Evolutionary conservation across 2,797 vertebrate genomes (phyloP).

Genomic region (Trematomus bernacchii): DNA sequence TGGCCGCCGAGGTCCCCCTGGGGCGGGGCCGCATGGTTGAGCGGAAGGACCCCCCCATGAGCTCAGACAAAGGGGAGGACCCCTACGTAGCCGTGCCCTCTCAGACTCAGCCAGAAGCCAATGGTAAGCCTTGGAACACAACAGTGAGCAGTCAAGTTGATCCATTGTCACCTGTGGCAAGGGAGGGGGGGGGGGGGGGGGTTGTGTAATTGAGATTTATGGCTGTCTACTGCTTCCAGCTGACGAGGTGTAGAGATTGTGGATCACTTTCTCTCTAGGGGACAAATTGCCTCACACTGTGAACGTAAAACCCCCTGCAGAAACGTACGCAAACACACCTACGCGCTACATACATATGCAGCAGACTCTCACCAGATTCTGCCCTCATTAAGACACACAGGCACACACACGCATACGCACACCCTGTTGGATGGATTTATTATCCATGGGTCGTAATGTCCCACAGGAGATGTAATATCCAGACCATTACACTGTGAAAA

Average conservation of each 20-base stretch:
- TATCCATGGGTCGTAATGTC: conserved; percentile 75
- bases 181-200: conserved; percentile 44
- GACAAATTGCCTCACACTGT: conserved; percentile 72
- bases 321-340: conserved; percentile 45
- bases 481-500: conserved; percentile 80
- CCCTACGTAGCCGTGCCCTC: conserved; percentile 95
- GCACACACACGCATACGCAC: conserved; percentile 12
- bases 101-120: conserved; percentile 96
- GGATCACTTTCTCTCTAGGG: conserved; percentile 69
- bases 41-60: conserved; percentile 90
- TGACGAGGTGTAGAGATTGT: conserved; percentile 72
- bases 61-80: conserved; percentile 93
- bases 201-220: conserved; percentile 80
- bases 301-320: conserved; percentile 48
- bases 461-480: conserved; percentile 83
- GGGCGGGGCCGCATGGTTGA: conserved; percentile 92
- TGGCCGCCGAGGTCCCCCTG: conserved; percentile 87
- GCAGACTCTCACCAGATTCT: conserved; percentile 37
- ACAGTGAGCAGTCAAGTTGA: conserved; percentile 70
- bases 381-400: conserved; percentile 42
- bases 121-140: conserved; percentile 99
- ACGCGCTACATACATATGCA: conserved; percentile 26
- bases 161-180: conserved; percentile 83
- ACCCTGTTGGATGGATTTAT: conserved; percentile 75
- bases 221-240: conserved; percentile 94